Evolutionary conservation across 2,888 invertebrate genomes (phyloP).

Genomic region (Odiellus spinosus): DNA sequence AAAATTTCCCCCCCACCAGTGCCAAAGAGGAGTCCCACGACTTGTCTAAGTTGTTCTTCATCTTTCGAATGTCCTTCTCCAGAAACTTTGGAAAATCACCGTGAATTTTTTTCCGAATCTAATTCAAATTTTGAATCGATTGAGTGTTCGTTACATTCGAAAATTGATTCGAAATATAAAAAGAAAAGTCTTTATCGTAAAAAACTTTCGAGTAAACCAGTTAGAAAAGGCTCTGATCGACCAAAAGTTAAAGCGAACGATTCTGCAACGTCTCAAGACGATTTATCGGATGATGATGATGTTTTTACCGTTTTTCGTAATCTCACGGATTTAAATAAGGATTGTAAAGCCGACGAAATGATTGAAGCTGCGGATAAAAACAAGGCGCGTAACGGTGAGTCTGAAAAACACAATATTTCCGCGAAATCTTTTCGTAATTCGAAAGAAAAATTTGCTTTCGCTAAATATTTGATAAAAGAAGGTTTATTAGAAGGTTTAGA

Average conservation of each 20-base stretch:
- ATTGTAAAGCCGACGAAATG: neutral
- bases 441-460: neutral
- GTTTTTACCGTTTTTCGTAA: no score
- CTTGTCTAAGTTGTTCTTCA: slow-evolving; percentile 5
- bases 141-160: neutral
- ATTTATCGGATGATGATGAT: no score
- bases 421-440: no score
- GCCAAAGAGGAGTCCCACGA: slow-evolving; percentile 14
- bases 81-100: neutral
- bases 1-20: slow-evolving; percentile 8
- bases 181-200: no score
- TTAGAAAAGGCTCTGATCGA: no score
- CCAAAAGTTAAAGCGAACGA: no score
- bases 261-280: no score
- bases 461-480: neutral
- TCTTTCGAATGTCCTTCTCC: neutral
- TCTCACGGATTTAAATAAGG: neutral
- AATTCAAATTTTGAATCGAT: neutral
- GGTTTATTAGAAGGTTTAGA: neutral
- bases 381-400: no score
- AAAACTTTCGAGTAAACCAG: no score
- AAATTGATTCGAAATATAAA: neutral
- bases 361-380: no score
- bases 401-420: no score
- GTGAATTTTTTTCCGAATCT: neutral